Conservation (phyloP, 1,140 invertebrate species). For the Orussus abietinus region DNA sequence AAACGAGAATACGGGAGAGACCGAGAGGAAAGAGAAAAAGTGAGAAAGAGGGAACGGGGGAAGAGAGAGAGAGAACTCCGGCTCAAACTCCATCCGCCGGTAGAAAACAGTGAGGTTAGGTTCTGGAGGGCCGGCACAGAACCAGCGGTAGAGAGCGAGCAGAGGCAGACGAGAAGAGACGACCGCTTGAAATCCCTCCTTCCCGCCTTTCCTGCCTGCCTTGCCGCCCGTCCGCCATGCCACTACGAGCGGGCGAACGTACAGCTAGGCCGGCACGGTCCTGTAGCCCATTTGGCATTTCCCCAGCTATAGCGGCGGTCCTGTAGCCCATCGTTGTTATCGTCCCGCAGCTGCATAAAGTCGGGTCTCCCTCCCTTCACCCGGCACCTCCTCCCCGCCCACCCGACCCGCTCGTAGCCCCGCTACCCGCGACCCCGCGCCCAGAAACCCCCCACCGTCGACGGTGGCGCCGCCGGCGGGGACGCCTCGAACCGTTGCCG, state of each 20-base stretch:
- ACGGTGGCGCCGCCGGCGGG: constrained; percentile 28
- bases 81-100: too few relatives aligned
- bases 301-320: constrained; percentile 54
- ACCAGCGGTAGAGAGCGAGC: constrained; percentile 17
- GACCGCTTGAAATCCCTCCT: constrained; percentile 31
- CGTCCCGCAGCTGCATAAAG: constrained; percentile 58
- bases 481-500: constrained; percentile 26
- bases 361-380: constrained; percentile 39
- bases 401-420: constrained; percentile 22
- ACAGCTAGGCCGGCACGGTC: constrained; percentile 49
- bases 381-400: not conserved
- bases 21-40: too few relatives aligned
- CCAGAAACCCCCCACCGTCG: constrained; percentile 17
- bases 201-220: constrained; percentile 31
- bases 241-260: constrained; percentile 41
- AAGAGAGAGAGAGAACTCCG: too few relatives aligned
- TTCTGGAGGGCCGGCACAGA: constrained; percentile 11
- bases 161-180: constrained; percentile 26
- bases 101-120: too few relatives aligned
- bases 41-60: too few relatives aligned
- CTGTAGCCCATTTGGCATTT: constrained; percentile 58
- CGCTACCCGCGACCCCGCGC: constrained; percentile 16
- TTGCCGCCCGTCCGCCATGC: constrained; percentile 36
- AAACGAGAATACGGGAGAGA: too few relatives aligned
- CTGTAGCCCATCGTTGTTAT: constrained; percentile 59